Base-by-base conservation (phyloP, 2,797 vertebrate species). In the Micropoecilia bifurca region DNA sequence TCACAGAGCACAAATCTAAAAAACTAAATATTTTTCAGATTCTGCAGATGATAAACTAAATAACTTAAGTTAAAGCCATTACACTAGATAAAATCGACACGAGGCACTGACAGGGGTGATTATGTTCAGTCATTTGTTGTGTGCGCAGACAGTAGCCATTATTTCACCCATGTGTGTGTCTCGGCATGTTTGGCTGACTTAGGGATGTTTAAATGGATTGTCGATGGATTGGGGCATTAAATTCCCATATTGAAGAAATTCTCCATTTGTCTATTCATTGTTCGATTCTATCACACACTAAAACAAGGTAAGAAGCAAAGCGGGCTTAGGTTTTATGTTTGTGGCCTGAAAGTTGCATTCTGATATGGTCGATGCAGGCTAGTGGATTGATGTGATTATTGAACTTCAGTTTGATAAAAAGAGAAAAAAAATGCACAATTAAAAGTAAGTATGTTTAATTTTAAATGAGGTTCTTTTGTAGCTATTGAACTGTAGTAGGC, bases 71-170 rank as follows among this genome's bases (percentile, higher is more conserved):
- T 28, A 16, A 71, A 84, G 79, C 83, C 75, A 86, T 88, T 80
- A 83, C 74, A 50, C 55, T 25, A 46, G 79, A 84, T 69, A 30
- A 78, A 87, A 81, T 53, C 55, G 39, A 48, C 78, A 78, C 47
- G 78, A 76, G 30, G 69, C 72, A 6, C 74, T 68, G 78, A 82
- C 78, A 80, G 47, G 66, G 36, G 80, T 74, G 78, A 59, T 88
- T 82, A 76, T 82, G 83, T 78, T 89, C 63, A 30, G 55, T 79
- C 85, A 89, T 86, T 82, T 88, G 80, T 72, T 79, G 59, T 74
- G 76, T 43, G 46, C 68, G 66, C 79, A 83, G 73, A 79, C 75
- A 85, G 81, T n/a, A 79, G 71, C 81, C 80, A 87, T 91, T 89
- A 90, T 81, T 79, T 80, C 66, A 83, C 79, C 76, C 55, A 73